Percentiles rank a stretch among this genome's conserved stretches.
Evolutionary conservation across 2,113 vertebrate species (phyloP).

Genomic region (Phalacrocorax brasilianus): DNA sequence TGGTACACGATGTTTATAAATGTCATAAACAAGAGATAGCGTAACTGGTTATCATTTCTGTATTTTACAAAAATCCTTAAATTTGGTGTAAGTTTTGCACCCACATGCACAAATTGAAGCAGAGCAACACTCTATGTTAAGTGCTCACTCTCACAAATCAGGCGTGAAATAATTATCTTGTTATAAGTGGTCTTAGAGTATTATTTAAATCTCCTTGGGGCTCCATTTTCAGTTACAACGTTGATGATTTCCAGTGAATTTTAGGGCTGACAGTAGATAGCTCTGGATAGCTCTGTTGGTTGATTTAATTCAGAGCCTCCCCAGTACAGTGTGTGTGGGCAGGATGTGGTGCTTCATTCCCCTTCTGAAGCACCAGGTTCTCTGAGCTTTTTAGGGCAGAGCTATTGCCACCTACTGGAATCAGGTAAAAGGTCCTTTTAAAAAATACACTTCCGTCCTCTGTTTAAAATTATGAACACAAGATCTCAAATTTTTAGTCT

Average conservation of each 20-base stretch:
- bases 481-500: background rate
- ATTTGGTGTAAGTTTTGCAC: background rate
- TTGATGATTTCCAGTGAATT: background rate
- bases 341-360: background rate
- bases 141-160: background rate
- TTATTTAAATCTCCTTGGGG: background rate
- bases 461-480: background rate
- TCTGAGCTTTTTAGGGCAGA: conserved; percentile 4
- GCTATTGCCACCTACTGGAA: conserved; percentile 51
- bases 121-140: background rate
- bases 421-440: background rate
- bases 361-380: background rate
- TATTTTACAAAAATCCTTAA: background rate
- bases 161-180: background rate
- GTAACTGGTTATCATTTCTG: background rate
- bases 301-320: background rate
- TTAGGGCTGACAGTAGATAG: background rate
- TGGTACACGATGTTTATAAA: background rate
- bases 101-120: background rate
- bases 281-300: background rate
- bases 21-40: background rate
- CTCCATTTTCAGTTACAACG: background rate
- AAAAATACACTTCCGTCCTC: background rate
- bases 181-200: background rate
- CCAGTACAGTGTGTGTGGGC: background rate